phyloP scores from a whole-genome alignment of 1,140 invertebrate species.

The Helicoverpa armigera region DNA sequence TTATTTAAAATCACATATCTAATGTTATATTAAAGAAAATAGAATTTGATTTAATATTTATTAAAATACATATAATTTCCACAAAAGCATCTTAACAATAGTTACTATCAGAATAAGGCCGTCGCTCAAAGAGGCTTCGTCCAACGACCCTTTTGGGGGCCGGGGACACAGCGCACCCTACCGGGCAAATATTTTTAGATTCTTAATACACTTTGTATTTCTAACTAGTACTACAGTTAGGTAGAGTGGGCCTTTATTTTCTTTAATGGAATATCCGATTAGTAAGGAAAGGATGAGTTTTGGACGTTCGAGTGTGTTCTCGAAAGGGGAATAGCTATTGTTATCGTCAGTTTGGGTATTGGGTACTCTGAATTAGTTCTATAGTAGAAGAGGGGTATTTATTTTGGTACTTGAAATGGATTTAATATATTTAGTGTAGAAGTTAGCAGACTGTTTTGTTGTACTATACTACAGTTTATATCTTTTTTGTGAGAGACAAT shows the following conservation, averaged over 20 bases:
- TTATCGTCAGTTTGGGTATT: neutral
- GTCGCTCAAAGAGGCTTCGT: constrained; percentile 52
- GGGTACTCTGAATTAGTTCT: neutral
- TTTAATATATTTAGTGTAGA: too few relatives aligned
- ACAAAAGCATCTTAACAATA: neutral
- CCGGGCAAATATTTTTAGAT: constrained; percentile 61
- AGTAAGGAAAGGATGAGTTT: constrained; percentile 10
- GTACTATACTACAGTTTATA: too few relatives aligned
- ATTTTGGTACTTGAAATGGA: too few relatives aligned
- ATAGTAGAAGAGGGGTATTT: too few relatives aligned
- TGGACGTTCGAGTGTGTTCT: neutral
- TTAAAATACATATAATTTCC: too few relatives aligned
- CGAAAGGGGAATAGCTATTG: neutral
- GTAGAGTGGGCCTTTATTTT: constrained; percentile 31
- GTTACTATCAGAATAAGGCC: constrained; percentile 58
- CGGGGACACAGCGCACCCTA: constrained; percentile 41
- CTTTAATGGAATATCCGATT: constrained; percentile 33
- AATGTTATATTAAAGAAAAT: too few relatives aligned
- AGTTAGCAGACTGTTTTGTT: too few relatives aligned
- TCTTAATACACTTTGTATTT: constrained; percentile 56
- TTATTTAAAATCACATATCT: too few relatives aligned
- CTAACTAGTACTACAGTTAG: constrained; percentile 49
- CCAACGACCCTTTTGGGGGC: constrained; percentile 60
- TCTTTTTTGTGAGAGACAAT: too few relatives aligned
- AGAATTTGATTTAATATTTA: too few relatives aligned